Evolutionary conservation across 1,140 invertebrate genomes (phyloP), one percentile per base, ranked within the genome.

Genomic region (Bathynomus jamesi): DNA sequence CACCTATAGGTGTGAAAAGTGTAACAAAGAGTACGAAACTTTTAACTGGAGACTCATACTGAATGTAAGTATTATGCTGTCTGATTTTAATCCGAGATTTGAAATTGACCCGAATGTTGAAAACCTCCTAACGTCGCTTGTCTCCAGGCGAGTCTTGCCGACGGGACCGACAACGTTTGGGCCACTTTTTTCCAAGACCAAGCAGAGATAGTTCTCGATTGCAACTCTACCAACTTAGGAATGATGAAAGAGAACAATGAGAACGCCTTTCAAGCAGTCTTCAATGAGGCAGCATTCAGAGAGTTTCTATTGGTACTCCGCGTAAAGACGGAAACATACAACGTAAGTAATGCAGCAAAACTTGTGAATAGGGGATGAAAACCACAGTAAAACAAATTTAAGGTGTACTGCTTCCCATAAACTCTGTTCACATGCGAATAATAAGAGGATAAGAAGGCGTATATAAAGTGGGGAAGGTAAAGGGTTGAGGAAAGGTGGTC

Each of bases 1-100:
- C 7, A 85, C 89, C 77, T 99, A 89, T 81, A 86, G 93, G 72
- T 99, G 97, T 82, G 96, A 99, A 81, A 98, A 98, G 82, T 99
- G 96, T 81, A 87, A 90, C 75, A 85, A 87, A 63, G 91, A 93
- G 72, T 93, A 87, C 80, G 88, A 89, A 0, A 90, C 91, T 76
- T 98, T 89, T 80, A 93, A 91, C 78, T 95, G 93, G 83, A 86
- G 95, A 61, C 82, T 96, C 72, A 85, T 98, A 61, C 81, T 92
- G 17, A 86, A 83, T 76, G 92, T 95, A 83, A 87, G 24, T 65
- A 13, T 32, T 60, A 61, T n/a, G 28, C 65, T 61, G n/a, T 29
- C 28, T 28, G 24, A 64, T 30, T 68, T 27, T 63, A 21, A 21
- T 17, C 25, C 31, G 28, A 13, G 28, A 28, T 65, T 28, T 28